Evolutionary conservation across 2,113 vertebrate species (phyloP), one percentile per base, ranked within the genome.

Genomic region (Ptychochromis oligacanthus): DNA sequence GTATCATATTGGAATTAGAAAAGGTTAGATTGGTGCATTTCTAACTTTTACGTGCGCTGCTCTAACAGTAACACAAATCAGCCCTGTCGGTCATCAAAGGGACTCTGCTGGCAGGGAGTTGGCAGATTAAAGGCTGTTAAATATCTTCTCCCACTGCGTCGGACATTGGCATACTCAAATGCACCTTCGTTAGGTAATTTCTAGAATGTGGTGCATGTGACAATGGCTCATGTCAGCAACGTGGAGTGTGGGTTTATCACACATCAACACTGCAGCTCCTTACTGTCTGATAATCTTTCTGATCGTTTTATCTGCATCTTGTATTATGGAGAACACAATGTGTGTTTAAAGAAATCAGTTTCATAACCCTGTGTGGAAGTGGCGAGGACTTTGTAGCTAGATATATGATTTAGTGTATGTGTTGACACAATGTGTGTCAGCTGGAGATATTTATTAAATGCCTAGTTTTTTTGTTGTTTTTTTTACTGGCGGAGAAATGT

Each of bases 401-500:
- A 77, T 76, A 36, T 22, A 24, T 62, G 54, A 75, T 85, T 70
- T 76, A 36, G 52, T 81, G 18, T 74, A n/a, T 58, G 72, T 60
- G 80, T 74, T 40, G 61, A 86, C 67, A 85, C 49, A 11, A 83
- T 82, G 70, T 89, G 88, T 87, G 82, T 92, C 87, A 87, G 86
- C 76, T 57, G 40, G 57, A 83, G 87, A 88, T 82, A 83, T 91
- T 88, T 86, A 89, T 92, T 89, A 88, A 90, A 91, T 90, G 86
- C 65, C 75, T 89, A 31, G 75, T 81, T 90, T 87, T n/a, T n/a
- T n/a, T n/a, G n/a, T n/a, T n/a, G n/a, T n/a, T n/a, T n/a, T n/a
- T n/a, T 82, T 88, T 86, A 84, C 89, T 52, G 62, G 74, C 75
- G 61, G 75, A 88, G 74, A 81, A 82, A 61, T 83, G 88, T 87